Percentiles rank a stretch among this genome's conserved stretches.
Evolutionary conservation across 2,888 invertebrate species (phyloP).

Genomic region (Drosophila barbarae): DNA sequence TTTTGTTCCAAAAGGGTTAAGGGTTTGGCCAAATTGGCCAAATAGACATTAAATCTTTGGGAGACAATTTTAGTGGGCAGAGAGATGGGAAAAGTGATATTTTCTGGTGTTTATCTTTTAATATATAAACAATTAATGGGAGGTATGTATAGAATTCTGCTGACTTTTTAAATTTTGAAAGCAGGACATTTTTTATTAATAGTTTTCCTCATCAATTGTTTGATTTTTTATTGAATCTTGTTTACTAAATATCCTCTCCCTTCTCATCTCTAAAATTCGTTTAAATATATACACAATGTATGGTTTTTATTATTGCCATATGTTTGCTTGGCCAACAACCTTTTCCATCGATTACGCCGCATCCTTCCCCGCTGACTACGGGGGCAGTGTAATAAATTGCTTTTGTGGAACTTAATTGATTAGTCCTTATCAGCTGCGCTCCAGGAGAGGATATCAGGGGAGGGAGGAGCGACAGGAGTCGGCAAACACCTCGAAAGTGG

Average conservation of each 20-base stretch:
- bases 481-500: conserved; percentile 36
- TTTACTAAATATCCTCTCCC: no score
- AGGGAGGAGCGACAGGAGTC: background rate
- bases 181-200: no score
- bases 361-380: conserved; percentile 20
- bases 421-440: conserved; percentile 66
- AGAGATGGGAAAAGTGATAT: background rate
- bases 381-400: conserved; percentile 67
- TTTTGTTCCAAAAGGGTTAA: conserved; percentile 24
- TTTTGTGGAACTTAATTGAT: conserved; percentile 73
- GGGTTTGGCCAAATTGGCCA: conserved; percentile 25
- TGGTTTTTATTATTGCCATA: conserved; percentile 19
- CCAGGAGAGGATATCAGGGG: conserved; percentile 22
- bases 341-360: conserved; percentile 37
- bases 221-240: background rate
- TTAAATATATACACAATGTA: conserved; percentile 1
- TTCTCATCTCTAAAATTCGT: background rate
- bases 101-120: background rate
- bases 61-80: background rate
- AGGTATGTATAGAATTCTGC: no score
- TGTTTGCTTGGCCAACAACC: conserved; percentile 56
- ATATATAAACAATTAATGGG: no score
- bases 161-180: no score
- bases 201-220: no score
- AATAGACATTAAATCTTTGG: conserved; percentile 19